These are phyloP conservation scores for Miichthys miiuy DNA, from an alignment of 2,797 vertebrate species.

Conservation along the genomic window DNA sequence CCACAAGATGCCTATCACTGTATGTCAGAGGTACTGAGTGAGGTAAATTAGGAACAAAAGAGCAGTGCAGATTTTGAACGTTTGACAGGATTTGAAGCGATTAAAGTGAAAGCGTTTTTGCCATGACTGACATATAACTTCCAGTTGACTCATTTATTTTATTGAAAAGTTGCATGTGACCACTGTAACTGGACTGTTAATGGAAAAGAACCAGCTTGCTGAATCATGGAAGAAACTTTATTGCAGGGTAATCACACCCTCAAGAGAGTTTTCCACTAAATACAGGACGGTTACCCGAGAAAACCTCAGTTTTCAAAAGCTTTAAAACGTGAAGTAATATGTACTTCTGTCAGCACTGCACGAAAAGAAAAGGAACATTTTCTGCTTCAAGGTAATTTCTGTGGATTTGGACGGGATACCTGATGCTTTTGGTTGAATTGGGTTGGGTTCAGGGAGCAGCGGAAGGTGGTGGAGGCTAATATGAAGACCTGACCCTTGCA, in stretches of 20 bases:
- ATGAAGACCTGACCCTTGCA: constrained; percentile 27
- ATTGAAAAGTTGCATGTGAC: constrained; percentile 36
- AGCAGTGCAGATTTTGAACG: not conserved
- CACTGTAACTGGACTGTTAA: constrained; percentile 18
- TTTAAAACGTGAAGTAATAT: constrained; percentile 10
- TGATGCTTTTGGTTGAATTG: constrained; percentile 4
- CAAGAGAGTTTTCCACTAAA: constrained; percentile 35
- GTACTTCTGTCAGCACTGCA: constrained; percentile 27
- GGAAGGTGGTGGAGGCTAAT: constrained; percentile 17
- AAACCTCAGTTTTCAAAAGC: constrained; percentile 49
- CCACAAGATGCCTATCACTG: constrained; percentile 55
- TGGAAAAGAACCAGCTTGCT: constrained; percentile 52
- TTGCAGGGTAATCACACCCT: constrained; percentile 50
- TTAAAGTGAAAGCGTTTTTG: constrained; percentile 1
- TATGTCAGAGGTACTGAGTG: constrained; percentile 33
- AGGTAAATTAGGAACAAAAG: constrained; percentile 25
- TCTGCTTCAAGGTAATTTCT: constrained; percentile 18
- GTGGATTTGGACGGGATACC: constrained; percentile 13
- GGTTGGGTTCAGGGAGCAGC: constrained; percentile 1
- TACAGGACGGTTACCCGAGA: constrained; percentile 52
- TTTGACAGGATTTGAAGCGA: constrained; percentile 18
- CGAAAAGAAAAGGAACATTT: constrained; percentile 1
- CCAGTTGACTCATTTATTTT: constrained; percentile 34
- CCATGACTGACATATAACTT: not conserved
- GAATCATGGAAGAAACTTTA: constrained; percentile 67